Percentiles rank a stretch among this genome's conserved stretches.
Conservation (phyloP, 2,888 invertebrate genomes). For the Chorisops tibialis region DNA sequence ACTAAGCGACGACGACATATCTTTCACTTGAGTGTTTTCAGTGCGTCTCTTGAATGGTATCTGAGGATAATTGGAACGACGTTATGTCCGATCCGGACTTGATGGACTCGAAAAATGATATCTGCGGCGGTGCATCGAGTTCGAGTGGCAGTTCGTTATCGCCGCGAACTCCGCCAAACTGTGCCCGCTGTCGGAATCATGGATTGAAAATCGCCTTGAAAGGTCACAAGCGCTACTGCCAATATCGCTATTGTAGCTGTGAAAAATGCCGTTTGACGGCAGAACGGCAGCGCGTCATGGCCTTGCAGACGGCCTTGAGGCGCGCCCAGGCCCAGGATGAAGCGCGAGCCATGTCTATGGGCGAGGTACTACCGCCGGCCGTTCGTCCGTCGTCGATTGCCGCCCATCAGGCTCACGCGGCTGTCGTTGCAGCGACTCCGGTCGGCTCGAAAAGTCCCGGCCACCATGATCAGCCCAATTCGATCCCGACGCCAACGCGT, state of each 20-base stretch:
- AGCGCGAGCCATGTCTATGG: conserved; percentile 56
- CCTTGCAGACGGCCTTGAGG: conserved; percentile 76
- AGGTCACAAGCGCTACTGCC: conserved; percentile 90
- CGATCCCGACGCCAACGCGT: conserved; percentile 50
- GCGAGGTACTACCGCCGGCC: conserved; percentile 50
- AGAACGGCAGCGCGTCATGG: conserved; percentile 86
- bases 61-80: conserved; percentile 50
- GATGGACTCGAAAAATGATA: conserved; percentile 55
- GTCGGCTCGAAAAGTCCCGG: conserved; percentile 35
- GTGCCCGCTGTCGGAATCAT: conserved; percentile 90
- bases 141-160: conserved; percentile 58
- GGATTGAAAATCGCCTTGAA: conserved; percentile 82
- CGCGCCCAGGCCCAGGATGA: conserved; percentile 85
- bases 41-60: conserved; percentile 45
- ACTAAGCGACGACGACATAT: no score
- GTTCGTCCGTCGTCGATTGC: conserved; percentile 41
- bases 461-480: conserved; percentile 47
- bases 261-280: conserved; percentile 83
- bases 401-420: neutral
- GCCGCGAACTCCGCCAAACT: conserved; percentile 83
- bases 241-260: conserved; percentile 78
- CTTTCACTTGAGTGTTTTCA: no score
- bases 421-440: neutral
- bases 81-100: conserved; percentile 56
- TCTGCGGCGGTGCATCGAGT: conserved; percentile 54